Evolutionary conservation across 2,888 invertebrate genomes (phyloP), one percentile per base, ranked within the genome.

Genomic region (Mesochorus sp.): DNA sequence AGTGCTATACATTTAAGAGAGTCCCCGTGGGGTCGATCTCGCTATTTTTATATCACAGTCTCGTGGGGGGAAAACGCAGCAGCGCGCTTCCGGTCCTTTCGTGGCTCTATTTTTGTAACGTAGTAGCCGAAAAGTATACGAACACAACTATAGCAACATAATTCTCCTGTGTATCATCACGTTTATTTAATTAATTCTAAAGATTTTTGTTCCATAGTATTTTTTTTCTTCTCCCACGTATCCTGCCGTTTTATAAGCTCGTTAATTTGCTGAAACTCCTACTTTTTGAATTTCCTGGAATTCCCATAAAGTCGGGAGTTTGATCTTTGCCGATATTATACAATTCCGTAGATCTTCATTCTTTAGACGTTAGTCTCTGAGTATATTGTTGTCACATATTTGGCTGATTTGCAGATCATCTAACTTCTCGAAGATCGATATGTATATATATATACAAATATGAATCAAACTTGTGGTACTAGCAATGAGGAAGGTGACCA

Each of bases 41-140:
- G 85, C 84, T 87, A 87, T 87, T 87, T 87, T 86, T 83, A 81
- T 86, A 81, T 81, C 82, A n/a, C n/a, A 44, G 72, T 64, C 80
- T 79, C 82, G 82, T 86, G 85, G 82, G 82, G 84, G 86, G n/a
- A n/a, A n/a, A n/a, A n/a, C n/a, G n/a, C n/a, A 84, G 87, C 83
- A 81, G 78, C 78, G 66, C 81, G 85, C 78, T 87, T 87, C 87
- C 87, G 87, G 82, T 80, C 77, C 47, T 68, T 73, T 44, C 81
- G 78, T 74, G 61, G 66, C 55, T 76, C 82, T 87, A 87, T 87
- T 87, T 86, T 84, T 55, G 84, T 83, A 72, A 59, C 12, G 47
- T 62, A 68, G 68, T 47, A 47, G 26, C 47, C 26, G 17, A 39
- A n/a, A n/a, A n/a, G n/a, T n/a, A 28, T 31, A 70, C 57, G n/a